Evolutionary conservation across 2,888 invertebrate species (phyloP).

Genomic region (Trissonchulus latispiculum): DNA sequence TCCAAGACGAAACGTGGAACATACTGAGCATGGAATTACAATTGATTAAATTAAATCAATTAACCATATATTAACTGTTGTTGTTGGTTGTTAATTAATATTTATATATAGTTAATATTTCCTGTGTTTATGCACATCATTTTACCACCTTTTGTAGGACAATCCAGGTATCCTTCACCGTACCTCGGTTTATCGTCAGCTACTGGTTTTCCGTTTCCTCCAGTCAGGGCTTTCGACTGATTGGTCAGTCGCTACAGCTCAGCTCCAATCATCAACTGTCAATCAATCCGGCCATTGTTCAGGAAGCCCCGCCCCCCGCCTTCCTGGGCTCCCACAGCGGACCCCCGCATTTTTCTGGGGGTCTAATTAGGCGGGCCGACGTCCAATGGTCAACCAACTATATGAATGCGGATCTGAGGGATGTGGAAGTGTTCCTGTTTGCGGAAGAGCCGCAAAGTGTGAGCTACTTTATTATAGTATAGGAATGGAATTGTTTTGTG

Average conservation of each 20-base stretch:
- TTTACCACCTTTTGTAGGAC: conserved; percentile 56
- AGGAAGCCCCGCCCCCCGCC: neutral
- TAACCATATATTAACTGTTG: too few relatives aligned
- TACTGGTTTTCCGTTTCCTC: conserved; percentile 98
- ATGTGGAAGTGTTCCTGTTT: conserved; percentile 74
- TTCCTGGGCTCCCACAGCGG: neutral
- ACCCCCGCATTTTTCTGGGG: neutral
- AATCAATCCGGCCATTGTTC: neutral
- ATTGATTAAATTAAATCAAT: too few relatives aligned
- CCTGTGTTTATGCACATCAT: neutral
- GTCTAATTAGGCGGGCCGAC: neutral
- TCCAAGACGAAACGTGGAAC: too few relatives aligned
- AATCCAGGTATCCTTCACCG: conserved; percentile 69
- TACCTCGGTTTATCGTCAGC: conserved; percentile 66
- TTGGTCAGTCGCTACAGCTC: conserved; percentile 63
- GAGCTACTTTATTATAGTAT: neutral
- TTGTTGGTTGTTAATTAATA: too few relatives aligned
- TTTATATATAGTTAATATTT: neutral
- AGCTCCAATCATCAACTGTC: conserved; percentile 53
- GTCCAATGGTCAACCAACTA: conserved; percentile 52
- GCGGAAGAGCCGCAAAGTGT: conserved; percentile 3
- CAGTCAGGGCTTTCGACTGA: conserved; percentile 77
- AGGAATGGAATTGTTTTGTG: neutral
- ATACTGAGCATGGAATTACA: too few relatives aligned
- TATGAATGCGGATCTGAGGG: conserved; percentile 83